A percentile compares a stretch with the other conserved stretches of the same genome.
Evolutionary conservation across 2,113 vertebrate species (phyloP).

Genomic region (Archilochus colubris): DNA sequence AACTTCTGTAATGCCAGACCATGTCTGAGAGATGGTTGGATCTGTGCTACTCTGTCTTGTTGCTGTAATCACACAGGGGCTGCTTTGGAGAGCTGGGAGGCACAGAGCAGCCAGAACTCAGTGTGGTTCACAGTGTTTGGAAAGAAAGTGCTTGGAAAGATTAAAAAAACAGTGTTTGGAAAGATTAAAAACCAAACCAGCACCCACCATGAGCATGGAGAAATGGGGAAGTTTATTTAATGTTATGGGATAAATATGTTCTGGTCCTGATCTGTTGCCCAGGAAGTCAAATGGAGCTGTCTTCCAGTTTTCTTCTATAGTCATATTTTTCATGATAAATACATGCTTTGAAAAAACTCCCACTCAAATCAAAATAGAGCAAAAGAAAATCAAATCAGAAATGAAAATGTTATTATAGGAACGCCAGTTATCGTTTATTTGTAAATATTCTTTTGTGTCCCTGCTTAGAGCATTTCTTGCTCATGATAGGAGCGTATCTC

Average conservation of each 20-base stretch:
- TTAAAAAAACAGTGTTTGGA: too few relatives aligned
- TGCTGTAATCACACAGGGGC: not conserved
- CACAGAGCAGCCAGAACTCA: not conserved
- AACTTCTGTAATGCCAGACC: not conserved
- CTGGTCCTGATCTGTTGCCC: not conserved
- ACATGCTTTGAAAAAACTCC: accelerated
- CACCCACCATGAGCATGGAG: not conserved
- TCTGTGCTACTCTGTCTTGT: not conserved
- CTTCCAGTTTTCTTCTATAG: not conserved
- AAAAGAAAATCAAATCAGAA: not conserved
- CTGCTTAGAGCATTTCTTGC: not conserved
- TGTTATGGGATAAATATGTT: not conserved
- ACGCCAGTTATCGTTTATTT: not conserved
- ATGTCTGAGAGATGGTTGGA: not conserved
- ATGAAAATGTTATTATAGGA: not conserved
- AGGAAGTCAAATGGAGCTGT: not conserved
- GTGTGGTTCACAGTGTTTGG: accelerated
- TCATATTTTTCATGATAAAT: not conserved
- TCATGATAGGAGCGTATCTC: not conserved
- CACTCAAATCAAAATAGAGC: not conserved
- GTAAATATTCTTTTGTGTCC: not conserved
- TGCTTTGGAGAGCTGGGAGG: not conserved
- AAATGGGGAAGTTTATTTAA: not conserved
- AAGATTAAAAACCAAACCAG: not conserved
- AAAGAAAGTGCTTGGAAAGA: not conserved